A percentile compares a stretch with the other conserved stretches of the same genome.
Conservation (phyloP, 2,113 vertebrate genomes). For the Xenopus laevis region DNA sequence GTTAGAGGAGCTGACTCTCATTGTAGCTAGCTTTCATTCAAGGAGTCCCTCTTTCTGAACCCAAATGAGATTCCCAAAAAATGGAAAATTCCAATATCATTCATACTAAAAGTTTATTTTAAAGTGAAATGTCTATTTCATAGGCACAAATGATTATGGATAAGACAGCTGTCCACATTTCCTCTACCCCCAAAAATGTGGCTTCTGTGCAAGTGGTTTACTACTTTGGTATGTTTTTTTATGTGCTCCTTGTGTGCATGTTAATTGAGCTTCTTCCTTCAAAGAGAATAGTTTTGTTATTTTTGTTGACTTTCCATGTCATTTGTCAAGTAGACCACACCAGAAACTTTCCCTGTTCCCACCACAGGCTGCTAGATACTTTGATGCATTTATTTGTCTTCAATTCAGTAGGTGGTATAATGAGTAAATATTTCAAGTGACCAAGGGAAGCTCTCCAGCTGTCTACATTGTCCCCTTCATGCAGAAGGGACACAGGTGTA, state of each 20-base stretch:
- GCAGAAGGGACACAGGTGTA: constrained; percentile 4
- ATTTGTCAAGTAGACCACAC: background rate
- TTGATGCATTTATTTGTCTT: constrained; percentile 11
- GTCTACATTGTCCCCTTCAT: background rate
- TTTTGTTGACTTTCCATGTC: background rate
- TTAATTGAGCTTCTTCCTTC: background rate
- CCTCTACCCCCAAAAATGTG: too few relatives aligned
- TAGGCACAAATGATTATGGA: too few relatives aligned
- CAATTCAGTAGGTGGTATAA: constrained; percentile 5
- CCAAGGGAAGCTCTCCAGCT: background rate
- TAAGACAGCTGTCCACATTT: too few relatives aligned
- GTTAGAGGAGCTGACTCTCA: too few relatives aligned
- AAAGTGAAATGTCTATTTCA: too few relatives aligned
- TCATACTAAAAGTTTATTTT: too few relatives aligned
- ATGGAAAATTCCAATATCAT: too few relatives aligned
- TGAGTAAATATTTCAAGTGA: background rate
- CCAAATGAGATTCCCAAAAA: too few relatives aligned
- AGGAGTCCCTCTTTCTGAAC: too few relatives aligned
- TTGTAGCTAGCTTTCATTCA: too few relatives aligned
- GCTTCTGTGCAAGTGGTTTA: too few relatives aligned
- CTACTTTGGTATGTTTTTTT: background rate
- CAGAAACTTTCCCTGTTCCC: too few relatives aligned
- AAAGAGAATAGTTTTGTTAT: background rate
- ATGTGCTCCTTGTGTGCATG: constrained; percentile 11
- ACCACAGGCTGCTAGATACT: background rate